phyloP scores from a whole-genome alignment of 2,888 invertebrate genomes.

The Halocaridina rubra region DNA sequence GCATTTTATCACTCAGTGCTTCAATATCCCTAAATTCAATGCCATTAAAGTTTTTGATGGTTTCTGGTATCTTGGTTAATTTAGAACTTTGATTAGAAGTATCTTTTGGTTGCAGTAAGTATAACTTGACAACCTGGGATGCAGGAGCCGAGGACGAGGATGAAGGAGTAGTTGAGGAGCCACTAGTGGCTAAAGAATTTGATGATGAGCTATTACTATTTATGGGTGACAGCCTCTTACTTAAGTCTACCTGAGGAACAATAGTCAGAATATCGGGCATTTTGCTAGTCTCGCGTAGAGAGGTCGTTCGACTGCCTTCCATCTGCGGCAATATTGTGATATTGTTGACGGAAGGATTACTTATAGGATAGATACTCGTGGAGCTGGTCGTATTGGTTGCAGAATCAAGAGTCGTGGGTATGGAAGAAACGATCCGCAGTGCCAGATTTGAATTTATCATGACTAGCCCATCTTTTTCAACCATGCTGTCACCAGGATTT shows the following conservation, averaged over 20 bases:
- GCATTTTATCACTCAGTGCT: constrained; percentile 1
- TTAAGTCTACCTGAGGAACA: constrained; percentile 59
- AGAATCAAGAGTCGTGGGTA: constrained; percentile 29
- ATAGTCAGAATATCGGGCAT: constrained; percentile 62
- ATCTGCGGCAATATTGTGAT: constrained; percentile 61
- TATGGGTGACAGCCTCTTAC: constrained; percentile 22
- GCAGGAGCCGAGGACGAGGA: constrained; percentile 17
- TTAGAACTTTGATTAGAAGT: neutral
- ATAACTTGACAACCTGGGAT: constrained; percentile 56
- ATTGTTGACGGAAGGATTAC: constrained; percentile 33
- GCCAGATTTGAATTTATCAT: constrained; percentile 62
- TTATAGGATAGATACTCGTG: constrained; percentile 43
- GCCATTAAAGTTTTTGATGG: constrained; percentile 28
- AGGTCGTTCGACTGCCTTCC: constrained; percentile 38
- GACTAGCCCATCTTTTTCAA: constrained; percentile 55
- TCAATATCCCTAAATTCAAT: constrained; percentile 18
- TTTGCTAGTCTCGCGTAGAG: constrained; percentile 15
- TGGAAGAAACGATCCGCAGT: constrained; percentile 52
- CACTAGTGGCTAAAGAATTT: neutral
- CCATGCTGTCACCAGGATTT: constrained; percentile 15
- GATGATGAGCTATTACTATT: constrained; percentile 15
- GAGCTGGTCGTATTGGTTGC: constrained; percentile 33
- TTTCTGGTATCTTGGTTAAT: neutral
- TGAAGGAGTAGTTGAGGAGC: neutral
- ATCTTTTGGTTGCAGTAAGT: constrained; percentile 53